Conservation (phyloP, 2,113 vertebrate genomes). For the Rhea pennata region DNA sequence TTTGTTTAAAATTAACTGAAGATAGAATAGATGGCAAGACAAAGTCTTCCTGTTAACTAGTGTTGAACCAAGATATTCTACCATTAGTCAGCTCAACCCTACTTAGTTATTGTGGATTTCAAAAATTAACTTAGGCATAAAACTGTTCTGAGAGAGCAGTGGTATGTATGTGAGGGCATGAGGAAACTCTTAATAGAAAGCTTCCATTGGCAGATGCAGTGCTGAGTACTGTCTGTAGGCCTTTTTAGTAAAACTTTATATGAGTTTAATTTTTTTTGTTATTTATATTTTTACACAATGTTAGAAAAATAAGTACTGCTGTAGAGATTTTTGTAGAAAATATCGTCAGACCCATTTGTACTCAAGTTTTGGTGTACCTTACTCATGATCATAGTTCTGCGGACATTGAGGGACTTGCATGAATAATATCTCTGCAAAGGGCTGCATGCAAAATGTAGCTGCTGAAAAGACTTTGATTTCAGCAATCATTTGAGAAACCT, state of each 20-base stretch:
- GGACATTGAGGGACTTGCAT: not conserved
- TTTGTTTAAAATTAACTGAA: constrained; percentile 16
- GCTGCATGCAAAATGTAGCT: not conserved
- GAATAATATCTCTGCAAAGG: not conserved
- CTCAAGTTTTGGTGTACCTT: not conserved
- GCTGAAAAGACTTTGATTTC: not conserved
- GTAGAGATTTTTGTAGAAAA: not conserved
- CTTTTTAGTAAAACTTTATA: not conserved
- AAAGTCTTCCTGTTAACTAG: constrained; percentile 28
- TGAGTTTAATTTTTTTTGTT: not conserved
- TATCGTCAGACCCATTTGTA: not conserved
- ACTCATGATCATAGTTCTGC: not conserved
- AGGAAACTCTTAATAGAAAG: not conserved
- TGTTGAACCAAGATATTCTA: not conserved
- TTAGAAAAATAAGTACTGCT: not conserved
- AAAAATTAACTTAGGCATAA: constrained; percentile 39
- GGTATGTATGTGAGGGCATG: not conserved
- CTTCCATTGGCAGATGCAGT: not conserved
- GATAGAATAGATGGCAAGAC: not conserved
- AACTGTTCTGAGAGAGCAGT: constrained; percentile 18
- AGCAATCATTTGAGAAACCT: not conserved
- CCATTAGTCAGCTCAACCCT: not conserved
- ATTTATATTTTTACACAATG: not conserved
- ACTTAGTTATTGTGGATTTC: constrained; percentile 29
- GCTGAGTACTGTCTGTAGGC: not conserved